Evolutionary conservation across 2,113 vertebrate species (phyloP), one percentile per base, ranked within the genome.

Genomic region (Perca flavescens): DNA sequence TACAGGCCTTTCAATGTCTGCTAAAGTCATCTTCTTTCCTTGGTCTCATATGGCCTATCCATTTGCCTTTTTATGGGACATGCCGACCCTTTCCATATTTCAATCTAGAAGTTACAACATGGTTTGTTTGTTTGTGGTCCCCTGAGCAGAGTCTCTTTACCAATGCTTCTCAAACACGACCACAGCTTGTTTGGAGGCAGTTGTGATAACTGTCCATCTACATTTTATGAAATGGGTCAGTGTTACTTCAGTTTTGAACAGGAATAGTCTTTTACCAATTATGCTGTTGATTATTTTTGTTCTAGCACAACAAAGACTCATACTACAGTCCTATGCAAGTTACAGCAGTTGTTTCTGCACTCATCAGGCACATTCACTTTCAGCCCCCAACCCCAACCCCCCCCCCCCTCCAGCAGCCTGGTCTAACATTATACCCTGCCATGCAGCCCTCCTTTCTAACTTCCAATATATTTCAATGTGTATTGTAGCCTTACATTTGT

Each of bases 401-500:
- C 3, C 5, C 6, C 1, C 34, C 3, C 54, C 64, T 74, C 70
- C 53, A 84, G 13, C 86, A 79, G 25, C 78, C 84, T 67, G 72
- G 64, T 88, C 92, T 93, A 95, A 95, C 90, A 57, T 58, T n/a
- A n/a, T 52, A 67, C 75, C 79, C 82, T 82, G 88, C 66, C 64
- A 68, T 91, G 83, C 90, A 83, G 85, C 82, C 89, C 63, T 71
- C 74, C 87, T 62, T 19, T 66, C 83, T 84, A 84, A 85, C 77
- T 22, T 22, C 21, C 47, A 11, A 3, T 54, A 43, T 16, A 15
- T 61, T 28, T 47, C 4, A 11, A 9, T 66, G 4, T 65, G 10
- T 49, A 28, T 40, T 46, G 2, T 57, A 15, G 2, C 40, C 89
- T 92, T 3, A 94, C 69, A 2, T 88, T 8, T 80, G 74, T 21